These are phyloP conservation scores for Microvelia longipes DNA, from an alignment of 1,140 invertebrate species.

Conservation along the genomic window DNA sequence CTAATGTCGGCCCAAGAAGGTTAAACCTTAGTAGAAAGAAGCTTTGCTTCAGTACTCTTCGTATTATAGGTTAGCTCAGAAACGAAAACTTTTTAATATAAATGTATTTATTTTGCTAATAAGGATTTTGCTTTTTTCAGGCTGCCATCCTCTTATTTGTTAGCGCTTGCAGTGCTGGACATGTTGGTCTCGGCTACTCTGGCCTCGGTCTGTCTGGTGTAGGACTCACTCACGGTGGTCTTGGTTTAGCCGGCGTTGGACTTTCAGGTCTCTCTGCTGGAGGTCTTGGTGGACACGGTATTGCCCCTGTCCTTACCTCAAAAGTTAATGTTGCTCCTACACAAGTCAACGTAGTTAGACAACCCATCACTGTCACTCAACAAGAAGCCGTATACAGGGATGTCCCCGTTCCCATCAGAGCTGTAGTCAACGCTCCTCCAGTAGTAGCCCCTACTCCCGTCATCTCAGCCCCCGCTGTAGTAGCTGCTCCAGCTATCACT, in stretches of 20 bases:
- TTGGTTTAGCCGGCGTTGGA: too few species aligned
- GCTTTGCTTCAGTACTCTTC: too few species aligned
- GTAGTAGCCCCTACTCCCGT: conserved; percentile 12
- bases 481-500: conserved; percentile 4
- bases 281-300: conserved; percentile 14
- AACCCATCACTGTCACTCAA: conserved; percentile 23
- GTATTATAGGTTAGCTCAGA: too few species aligned
- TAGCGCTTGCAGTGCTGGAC: background rate
- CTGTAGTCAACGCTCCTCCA: conserved; percentile 23
- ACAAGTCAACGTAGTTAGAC: conserved; percentile 24
- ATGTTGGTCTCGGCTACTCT: background rate
- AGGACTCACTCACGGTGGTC: too few species aligned
- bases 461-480: conserved; percentile 3
- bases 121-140: too few species aligned
- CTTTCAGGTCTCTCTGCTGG: conserved; percentile 12
- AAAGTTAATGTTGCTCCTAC: conserved; percentile 22
- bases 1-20: too few species aligned
- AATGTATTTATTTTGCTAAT: too few species aligned
- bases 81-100: too few species aligned
- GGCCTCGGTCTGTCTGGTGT: too few species aligned
- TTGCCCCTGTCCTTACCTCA: conserved; percentile 23
- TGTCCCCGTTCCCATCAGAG: conserved; percentile 23
- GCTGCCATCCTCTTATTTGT: background rate
- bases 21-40: too few species aligned
- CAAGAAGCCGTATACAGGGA: conserved; percentile 20